phyloP scores from a whole-genome alignment of 2,113 vertebrate genomes.

The Platichthys stellatus region DNA sequence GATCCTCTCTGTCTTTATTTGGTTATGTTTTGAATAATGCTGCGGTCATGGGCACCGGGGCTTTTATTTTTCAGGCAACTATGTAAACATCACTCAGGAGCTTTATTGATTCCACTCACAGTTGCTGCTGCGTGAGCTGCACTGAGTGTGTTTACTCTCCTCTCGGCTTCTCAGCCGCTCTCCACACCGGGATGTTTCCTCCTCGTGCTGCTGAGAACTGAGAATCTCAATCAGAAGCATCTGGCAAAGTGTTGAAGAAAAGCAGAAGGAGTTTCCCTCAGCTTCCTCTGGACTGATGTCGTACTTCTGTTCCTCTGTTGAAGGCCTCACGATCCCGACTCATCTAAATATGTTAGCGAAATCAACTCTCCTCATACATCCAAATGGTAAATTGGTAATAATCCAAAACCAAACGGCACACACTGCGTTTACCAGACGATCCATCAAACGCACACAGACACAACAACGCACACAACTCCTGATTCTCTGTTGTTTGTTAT shows the following conservation, averaged over 20 bases:
- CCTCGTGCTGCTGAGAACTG: too few relatives aligned
- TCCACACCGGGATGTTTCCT: too few relatives aligned
- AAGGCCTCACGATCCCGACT: conserved; percentile 62
- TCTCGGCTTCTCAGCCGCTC: too few relatives aligned
- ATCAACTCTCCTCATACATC: conserved; percentile 33
- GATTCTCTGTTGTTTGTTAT: conserved; percentile 41
- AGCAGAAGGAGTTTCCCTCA: too few relatives aligned
- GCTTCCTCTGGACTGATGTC: too few relatives aligned
- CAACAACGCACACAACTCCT: conserved; percentile 13
- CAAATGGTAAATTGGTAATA: conserved; percentile 24
- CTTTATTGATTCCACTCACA: not conserved
- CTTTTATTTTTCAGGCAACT: not conserved
- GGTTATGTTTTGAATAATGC: not conserved
- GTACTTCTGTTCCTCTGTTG: too few relatives aligned
- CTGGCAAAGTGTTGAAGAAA: too few relatives aligned
- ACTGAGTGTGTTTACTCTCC: not conserved
- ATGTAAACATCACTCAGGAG: conserved; percentile 20
- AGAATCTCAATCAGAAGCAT: too few relatives aligned
- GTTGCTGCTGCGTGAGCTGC: not conserved
- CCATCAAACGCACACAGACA: conserved; percentile 12
- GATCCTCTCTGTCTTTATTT: not conserved
- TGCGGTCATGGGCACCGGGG: not conserved
- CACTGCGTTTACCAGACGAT: conserved; percentile 10
- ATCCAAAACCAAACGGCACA: conserved; percentile 31
- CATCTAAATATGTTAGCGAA: conserved; percentile 42